Evolutionary conservation across 2,797 vertebrate species (phyloP), one percentile per base, ranked within the genome.

Genomic region (Fistularia tabacaria): DNA sequence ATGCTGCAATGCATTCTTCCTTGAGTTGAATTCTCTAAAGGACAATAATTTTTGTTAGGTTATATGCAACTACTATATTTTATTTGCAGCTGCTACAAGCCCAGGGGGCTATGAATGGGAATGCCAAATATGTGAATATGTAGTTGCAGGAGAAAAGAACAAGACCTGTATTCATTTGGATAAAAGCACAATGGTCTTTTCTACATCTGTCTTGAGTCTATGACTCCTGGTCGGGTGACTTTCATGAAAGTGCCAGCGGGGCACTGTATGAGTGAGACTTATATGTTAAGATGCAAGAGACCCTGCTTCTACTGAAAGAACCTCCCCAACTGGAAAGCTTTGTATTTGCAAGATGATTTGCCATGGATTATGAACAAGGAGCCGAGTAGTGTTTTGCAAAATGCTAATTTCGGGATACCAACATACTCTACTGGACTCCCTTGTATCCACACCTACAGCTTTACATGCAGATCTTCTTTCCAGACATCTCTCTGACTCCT

Each of bases 271-370:
- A 38, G 13, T 1, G 49, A 36, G 9, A 36, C 51, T 51, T 10
- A 59, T 38, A 38, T 38, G 38, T 53, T 68, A 45, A 38, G 56
- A 38, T 49, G 14, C 42, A 14, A 56, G 38, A 51, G 14, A 39
- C 10, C 11, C 44, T 6, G 15, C 25, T 25, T 25, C 25, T 5
- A 25, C 25, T 25, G 25, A 25, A 25, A 25, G 25, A 25, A 25
- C 25, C 25, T 5, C 5, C 25, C 25, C 25, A 25, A 57, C 49
- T 14, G 49, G n/a, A 38, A 52, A 56, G 25, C 45, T 69, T 64
- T 64, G 52, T 64, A 44, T 45, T 59, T 9, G 52, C 56, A 64
- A 52, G 56, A 49, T 11, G n/a, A 51, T 37, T 56, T 10, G 54
- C 56, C 46, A 48, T 7, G 46, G 10, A 8, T 40, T 25, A 25